Percentiles rank a stretch among this genome's conserved stretches.
phyloP scores from a whole-genome alignment of 2,888 invertebrate species.

The Agrochola lota region DNA sequence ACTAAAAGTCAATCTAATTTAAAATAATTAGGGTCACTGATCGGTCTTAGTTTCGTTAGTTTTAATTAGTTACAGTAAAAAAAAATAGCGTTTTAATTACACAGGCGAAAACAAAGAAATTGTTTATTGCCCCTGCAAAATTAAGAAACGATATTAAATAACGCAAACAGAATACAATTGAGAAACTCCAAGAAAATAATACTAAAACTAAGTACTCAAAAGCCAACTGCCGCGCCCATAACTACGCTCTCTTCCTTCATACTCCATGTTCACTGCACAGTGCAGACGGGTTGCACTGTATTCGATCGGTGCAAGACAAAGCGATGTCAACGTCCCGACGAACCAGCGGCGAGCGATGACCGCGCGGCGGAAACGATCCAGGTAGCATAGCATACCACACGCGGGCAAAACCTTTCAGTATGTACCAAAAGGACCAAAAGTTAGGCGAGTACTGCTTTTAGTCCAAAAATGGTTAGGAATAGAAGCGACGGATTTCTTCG shows the following conservation, averaged over 20 bases:
- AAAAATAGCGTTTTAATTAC: too few relatives aligned
- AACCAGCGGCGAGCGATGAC: slow-evolving; percentile 67
- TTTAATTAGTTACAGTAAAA: too few relatives aligned
- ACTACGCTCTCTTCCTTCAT: slow-evolving; percentile 28
- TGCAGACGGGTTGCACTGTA: slow-evolving; percentile 63
- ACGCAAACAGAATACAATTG: not conserved
- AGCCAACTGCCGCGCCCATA: slow-evolving; percentile 41
- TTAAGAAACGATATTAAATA: not conserved
- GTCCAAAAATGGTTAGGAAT: not conserved
- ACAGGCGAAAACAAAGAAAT: too few relatives aligned
- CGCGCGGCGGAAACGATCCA: slow-evolving; percentile 62
- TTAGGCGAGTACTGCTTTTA: not conserved
- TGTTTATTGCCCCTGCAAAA: not conserved
- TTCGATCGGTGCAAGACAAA: slow-evolving; percentile 79
- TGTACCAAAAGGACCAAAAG: slow-evolving; percentile 4
- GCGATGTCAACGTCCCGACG: slow-evolving; percentile 82
- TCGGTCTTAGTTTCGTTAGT: too few relatives aligned
- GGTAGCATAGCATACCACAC: slow-evolving; percentile 44
- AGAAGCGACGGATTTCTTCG: not conserved
- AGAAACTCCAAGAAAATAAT: too few relatives aligned
- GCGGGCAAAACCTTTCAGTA: slow-evolving; percentile 17
- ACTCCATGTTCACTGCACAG: slow-evolving; percentile 18
- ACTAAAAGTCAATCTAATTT: slow-evolving; percentile 27
- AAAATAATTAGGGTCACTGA: not conserved
- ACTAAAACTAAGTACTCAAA: not conserved